Evolutionary conservation across 53 echinoderm and acorn worm genomes (phyloP), one percentile per base, ranked within the genome.

Genomic region (Glandiceps talaboti): DNA sequence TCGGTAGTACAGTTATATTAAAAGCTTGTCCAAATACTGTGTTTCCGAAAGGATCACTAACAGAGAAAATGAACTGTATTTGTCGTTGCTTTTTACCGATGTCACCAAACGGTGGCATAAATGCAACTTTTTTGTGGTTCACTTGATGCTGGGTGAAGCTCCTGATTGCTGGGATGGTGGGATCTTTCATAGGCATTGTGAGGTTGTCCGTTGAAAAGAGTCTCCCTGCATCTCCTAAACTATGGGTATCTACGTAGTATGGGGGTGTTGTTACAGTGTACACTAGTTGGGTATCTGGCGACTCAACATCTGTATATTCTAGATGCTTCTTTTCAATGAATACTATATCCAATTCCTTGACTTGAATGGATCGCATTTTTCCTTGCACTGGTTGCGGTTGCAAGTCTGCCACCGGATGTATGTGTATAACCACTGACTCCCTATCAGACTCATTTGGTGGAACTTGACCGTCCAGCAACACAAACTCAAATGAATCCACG

Each of bases 201-300:
- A 90, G 32, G 20, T 83, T 88, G 0, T 82, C 87, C 1, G 93
- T 87, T 26, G 96, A 96, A 30, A 89, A 91, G 27, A 96, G 30
- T n/a, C 89, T 81, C 25, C 93, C 96, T 25, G 96, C 91, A 85
- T 93, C 89, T 0, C 90, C 93, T 20, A 96, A 79, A 77, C 90
- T 96, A 81, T 91, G 89, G 1, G 93, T 96, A 25, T 82, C 89
- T 26, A 85, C 78, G 26, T 87, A 87, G 79, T 96, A 85, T 1
- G 95, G 92, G 30, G 96, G 91, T 14, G 96, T 96, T 32, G 96
- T 96, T 74, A 96, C 90, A 14, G 93, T 93, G 73, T 89, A 93
- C 27, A 84, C 80, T 0, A 93, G 82, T 30, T 83, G 82, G 6
- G 77, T 90, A 31, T 96, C 96, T 0, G 75, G 74, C 0, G 93